Evolutionary conservation across 2,888 invertebrate genomes (phyloP), one percentile per base, ranked within the genome.

Genomic region (Diachrysia chrysitis): DNA sequence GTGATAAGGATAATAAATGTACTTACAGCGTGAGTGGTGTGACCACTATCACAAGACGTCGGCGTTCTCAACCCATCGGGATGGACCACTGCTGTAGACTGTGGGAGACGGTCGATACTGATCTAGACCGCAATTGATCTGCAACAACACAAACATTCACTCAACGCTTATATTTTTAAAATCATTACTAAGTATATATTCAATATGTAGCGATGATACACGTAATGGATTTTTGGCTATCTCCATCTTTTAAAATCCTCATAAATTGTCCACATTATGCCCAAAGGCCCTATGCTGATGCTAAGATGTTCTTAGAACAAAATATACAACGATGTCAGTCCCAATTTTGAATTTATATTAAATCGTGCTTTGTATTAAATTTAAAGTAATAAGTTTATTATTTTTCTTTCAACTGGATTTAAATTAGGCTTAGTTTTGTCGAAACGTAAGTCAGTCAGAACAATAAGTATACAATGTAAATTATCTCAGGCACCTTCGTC

Each of bases 61-160:
- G 93, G 93, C 95, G 94, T 94, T 86, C 95, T 95, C 95, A 95
- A 95, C 95, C 95, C 95, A 95, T 95, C 93, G 92, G 94, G 92
- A 95, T 88, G 81, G 90, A 79, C 87, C 82, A 80, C 92, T 90
- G 85, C 82, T 81, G 81, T 79, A 79, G 84, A 87, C 92, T 86
- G 87, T 87, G 89, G 87, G 86, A 85, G 87, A 91, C 89, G 92
- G 90, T 89, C 87, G 88, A 88, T 83, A 76, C 82, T 87, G 87
- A 88, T 89, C 89, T 94, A 94, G 89, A 93, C 93, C 91, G 92
- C 90, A 82, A 88, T 88, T 83, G 90, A 91, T 94, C 95, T 95
- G 94, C n/a, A 92, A 94, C 86, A 91, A 91, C 42, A 70, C 32
- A 72, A 54, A 62, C 56, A 57, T 48, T 12, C 16, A 23, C 16